phyloP scores from a whole-genome alignment of 2,888 invertebrate genomes.

The Scotopteryx bipunctaria region DNA sequence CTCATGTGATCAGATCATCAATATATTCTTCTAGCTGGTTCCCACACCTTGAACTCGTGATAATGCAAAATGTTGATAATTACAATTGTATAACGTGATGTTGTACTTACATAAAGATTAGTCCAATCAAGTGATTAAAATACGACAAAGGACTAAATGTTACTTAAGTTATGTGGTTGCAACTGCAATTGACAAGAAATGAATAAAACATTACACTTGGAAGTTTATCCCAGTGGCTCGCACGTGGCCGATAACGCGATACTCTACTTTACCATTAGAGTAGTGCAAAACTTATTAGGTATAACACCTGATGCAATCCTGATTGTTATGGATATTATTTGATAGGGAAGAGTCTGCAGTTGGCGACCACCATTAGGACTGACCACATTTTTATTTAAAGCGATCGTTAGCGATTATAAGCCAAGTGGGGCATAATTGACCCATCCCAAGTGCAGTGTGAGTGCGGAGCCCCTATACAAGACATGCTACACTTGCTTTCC shows the following conservation, averaged over 20 bases:
- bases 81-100: conserved; percentile 2
- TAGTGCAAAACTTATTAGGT: no score
- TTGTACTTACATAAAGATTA: conserved; percentile 18
- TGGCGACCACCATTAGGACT: no score
- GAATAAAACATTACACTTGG: conserved; percentile 17
- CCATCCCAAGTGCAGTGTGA: no score
- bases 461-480: no score
- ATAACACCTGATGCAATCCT: no score
- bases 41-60: conserved; percentile 17
- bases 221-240: conserved; percentile 5
- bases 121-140: conserved; percentile 18
- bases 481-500: no score
- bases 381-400: no score
- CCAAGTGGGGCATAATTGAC: no score
- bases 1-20: background rate
- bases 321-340: no score
- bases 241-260: conserved; percentile 17
- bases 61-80: conserved; percentile 16
- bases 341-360: no score
- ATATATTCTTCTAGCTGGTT: conserved; percentile 13
- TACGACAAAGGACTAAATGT: conserved; percentile 13
- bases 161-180: conserved; percentile 8
- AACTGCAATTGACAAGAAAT: conserved; percentile 10
- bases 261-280: no score
- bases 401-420: no score